Conservation (phyloP, 2,113 vertebrate species). For the Atherinomorus stipes region DNA sequence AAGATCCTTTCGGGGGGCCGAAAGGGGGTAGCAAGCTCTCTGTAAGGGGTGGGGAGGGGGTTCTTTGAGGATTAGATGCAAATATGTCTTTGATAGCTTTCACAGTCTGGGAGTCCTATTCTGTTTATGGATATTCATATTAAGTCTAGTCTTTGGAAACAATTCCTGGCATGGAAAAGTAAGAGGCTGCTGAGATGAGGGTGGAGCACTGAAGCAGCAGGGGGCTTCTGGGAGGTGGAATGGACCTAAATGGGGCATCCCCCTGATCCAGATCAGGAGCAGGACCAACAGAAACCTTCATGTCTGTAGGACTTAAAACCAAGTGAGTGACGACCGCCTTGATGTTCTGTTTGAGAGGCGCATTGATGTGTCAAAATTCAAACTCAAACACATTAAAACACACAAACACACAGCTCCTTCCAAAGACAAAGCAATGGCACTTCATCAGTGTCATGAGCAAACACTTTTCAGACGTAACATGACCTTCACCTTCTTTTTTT, state of each 20-base stretch:
- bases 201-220: slow-evolving; percentile 70
- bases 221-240: slow-evolving; percentile 70
- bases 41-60: slow-evolving; percentile 68
- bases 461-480: slow-evolving; percentile 56
- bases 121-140: slow-evolving; percentile 86
- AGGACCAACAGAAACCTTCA: slow-evolving; percentile 57
- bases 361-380: slow-evolving; percentile 39
- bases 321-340: slow-evolving; percentile 28
- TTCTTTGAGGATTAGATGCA: slow-evolving; percentile 85
- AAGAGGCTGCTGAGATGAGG: slow-evolving; percentile 64
- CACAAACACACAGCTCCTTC: not conserved
- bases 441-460: slow-evolving; percentile 48
- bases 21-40: slow-evolving; percentile 67
- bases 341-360: not conserved
- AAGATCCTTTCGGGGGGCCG: slow-evolving; percentile 67
- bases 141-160: slow-evolving; percentile 83
- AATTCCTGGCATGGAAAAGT: slow-evolving; percentile 72
- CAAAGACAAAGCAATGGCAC: slow-evolving; percentile 25
- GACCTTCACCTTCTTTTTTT: slow-evolving; percentile 45
- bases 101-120: slow-evolving; percentile 83
- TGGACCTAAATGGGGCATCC: slow-evolving; percentile 72
- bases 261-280: slow-evolving; percentile 69
- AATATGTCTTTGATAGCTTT: slow-evolving; percentile 88
- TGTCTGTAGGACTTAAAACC: slow-evolving; percentile 32
- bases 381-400: slow-evolving; percentile 31